phyloP scores from a whole-genome alignment of 1,140 invertebrate species.

The Ceratitis capitata region DNA sequence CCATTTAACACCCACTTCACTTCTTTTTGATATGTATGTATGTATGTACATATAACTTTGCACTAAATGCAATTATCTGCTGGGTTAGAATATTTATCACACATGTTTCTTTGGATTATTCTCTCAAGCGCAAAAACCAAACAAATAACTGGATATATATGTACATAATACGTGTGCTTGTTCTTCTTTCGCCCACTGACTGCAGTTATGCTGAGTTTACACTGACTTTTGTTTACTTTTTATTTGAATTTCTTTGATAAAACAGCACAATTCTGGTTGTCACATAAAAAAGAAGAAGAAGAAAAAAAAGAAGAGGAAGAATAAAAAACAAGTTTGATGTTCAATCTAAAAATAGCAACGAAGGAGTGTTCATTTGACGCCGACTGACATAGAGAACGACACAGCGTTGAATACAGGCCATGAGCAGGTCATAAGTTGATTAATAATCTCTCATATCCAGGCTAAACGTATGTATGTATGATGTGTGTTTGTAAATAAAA shows the following conservation, averaged over 20 bases:
- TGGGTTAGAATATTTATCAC: too few species aligned
- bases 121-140: too few species aligned
- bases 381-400: not conserved
- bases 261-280: not conserved
- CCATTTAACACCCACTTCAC: too few species aligned
- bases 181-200: not conserved
- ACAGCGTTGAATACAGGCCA: not conserved
- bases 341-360: not conserved
- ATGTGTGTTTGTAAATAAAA: too few species aligned
- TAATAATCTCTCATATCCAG: not conserved
- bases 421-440: not conserved
- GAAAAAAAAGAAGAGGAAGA: too few species aligned
- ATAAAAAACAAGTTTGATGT: not conserved
- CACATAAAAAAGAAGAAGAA: too few species aligned
- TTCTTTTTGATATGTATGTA: too few species aligned
- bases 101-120: too few species aligned
- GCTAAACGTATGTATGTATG: not conserved
- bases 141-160: too few species aligned
- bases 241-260: slow-evolving; percentile 3
- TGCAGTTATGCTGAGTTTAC: not conserved
- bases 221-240: not conserved
- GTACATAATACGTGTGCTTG: not conserved
- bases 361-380: not conserved
- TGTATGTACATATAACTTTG: too few species aligned
- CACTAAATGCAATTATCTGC: too few species aligned